Base-by-base conservation (phyloP, 2,888 invertebrate genomes). In the Sialis fuliginosa region DNA sequence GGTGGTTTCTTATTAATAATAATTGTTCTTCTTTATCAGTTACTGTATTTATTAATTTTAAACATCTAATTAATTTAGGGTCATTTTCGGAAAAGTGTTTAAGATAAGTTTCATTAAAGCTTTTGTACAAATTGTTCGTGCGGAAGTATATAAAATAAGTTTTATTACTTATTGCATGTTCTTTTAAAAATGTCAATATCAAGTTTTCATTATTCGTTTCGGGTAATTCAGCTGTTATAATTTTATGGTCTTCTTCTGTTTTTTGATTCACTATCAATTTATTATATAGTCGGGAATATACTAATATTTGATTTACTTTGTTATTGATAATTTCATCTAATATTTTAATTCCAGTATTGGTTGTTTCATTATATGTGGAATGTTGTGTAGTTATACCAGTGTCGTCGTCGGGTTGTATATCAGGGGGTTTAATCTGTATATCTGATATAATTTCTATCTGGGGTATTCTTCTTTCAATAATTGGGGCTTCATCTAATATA, bases 1-100 rank as follows among this genome's bases (percentile, higher is more conserved):
- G 49, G 33, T 50, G 44, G 31, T 50, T 44, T 44, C 39, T 33
- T 30, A 51, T 37, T 42, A 43, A 32, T 10, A 44, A 6, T 8
- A 10, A 34, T 33, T 40, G 31, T 44, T 49, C 49, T 31, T 47
- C 47, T 47, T 33, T 10, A 33, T 47, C 33, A 9, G 8, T 47
- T 30, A 47, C 34, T 10, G 44, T 45, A 12, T 47, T 47, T 35
- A 47, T 44, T 33, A 6, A 5, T 46, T 45, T 47, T 32, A 12
- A 22, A 31, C 47, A 47, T 47, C 22, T 45, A 33, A 47, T 46
- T 5, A 47, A 45, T 47, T 45, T 47, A 12, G 40, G 37, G 1
- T 2, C 37, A 6, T 37, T 4, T 7, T 37, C 6, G 4, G 8
- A 37, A 2, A 37, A 37, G 12, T 37, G 37, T 37, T 37, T 12